Evolutionary conservation across 2,888 invertebrate genomes (phyloP).

Genomic region (Cosmopolites sordidus): DNA sequence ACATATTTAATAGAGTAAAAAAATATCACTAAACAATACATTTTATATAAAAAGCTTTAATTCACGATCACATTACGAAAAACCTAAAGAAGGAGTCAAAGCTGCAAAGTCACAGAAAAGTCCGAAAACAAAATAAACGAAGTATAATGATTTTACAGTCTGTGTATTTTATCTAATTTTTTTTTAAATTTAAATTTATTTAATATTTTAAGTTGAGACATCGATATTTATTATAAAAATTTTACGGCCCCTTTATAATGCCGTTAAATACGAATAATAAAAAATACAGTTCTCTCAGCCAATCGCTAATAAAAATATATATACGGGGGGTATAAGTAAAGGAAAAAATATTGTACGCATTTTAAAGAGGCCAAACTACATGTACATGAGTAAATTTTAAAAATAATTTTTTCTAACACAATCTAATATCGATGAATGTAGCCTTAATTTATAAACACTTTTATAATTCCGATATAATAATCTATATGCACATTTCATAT

Average conservation of each 20-base stretch:
- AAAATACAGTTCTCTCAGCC: constrained; percentile 22
- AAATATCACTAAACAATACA: constrained; percentile 50
- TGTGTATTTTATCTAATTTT: constrained; percentile 36
- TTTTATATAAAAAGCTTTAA: constrained; percentile 48
- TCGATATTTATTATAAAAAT: constrained; percentile 38
- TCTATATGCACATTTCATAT: constrained; percentile 51
- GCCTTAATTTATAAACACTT: constrained; percentile 46
- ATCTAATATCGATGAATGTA: constrained; percentile 44
- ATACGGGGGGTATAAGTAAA: constrained; percentile 17
- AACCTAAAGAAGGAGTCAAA: constrained; percentile 39
- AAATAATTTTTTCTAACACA: constrained; percentile 41
- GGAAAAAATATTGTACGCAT: constrained; percentile 31
- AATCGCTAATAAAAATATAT: constrained; percentile 27
- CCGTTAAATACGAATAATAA: constrained; percentile 20
- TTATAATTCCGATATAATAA: constrained; percentile 48
- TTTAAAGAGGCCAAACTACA: constrained; percentile 37
- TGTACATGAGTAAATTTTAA: constrained; percentile 37
- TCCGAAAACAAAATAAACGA: constrained; percentile 29
- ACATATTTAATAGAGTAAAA: constrained; percentile 50
- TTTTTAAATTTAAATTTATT: constrained; percentile 31
- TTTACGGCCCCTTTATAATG: constrained; percentile 25
- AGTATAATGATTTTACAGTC: constrained; percentile 34
- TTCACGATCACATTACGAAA: constrained; percentile 48
- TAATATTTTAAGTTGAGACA: constrained; percentile 38
- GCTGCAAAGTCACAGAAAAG: constrained; percentile 35